These are phyloP conservation scores for Crocidura indochinensis DNA, from an alignment of 2,797 vertebrate species.

Conservation along the genomic window DNA sequence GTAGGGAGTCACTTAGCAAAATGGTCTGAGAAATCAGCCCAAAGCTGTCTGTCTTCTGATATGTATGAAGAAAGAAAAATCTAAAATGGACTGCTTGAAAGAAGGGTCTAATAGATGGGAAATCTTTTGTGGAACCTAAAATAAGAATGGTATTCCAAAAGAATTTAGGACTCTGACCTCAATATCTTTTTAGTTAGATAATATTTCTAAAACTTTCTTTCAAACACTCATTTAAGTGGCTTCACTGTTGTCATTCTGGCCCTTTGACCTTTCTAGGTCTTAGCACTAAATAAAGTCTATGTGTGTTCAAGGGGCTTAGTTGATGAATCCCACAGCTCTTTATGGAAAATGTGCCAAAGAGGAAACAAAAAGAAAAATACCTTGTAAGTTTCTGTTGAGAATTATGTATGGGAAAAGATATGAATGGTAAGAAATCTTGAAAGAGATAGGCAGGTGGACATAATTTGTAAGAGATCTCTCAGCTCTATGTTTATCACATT, in stretches of 20 bases:
- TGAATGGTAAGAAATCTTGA: neutral
- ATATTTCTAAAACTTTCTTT: constrained; percentile 46
- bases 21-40: neutral
- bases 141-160: constrained; percentile 53
- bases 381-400: constrained; percentile 5
- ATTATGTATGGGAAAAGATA: neutral
- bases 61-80: neutral
- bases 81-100: neutral
- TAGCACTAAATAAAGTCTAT: neutral
- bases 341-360: neutral
- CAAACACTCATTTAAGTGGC: neutral
- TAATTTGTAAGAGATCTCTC: neutral
- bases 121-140: constrained; percentile 54
- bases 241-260: neutral
- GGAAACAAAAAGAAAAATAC: neutral
- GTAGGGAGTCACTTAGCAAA: neutral
- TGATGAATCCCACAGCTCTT: neutral
- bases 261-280: neutral
- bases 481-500: neutral
- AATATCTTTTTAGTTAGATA: constrained; percentile 32
- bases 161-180: constrained; percentile 47
- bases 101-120: constrained; percentile 15
- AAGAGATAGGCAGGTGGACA: neutral
- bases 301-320: neutral
- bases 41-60: neutral